Percentiles rank a stretch among this genome's conserved stretches.
Evolutionary conservation across 1,140 invertebrate genomes (phyloP).

Genomic region (Mizuhopecten yessoensis): DNA sequence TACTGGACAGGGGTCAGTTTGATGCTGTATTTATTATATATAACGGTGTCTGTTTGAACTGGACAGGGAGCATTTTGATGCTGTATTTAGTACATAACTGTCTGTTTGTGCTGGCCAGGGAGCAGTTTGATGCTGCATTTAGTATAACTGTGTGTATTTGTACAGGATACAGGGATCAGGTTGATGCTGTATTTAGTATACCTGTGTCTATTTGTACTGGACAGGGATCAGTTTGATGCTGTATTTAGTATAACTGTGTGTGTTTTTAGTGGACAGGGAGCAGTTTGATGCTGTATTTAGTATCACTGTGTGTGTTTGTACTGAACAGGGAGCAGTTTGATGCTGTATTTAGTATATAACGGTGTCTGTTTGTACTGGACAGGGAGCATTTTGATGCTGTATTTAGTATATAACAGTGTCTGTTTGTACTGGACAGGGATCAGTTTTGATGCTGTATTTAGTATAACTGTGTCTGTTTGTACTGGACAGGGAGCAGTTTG

Average conservation of each 20-base stretch:
- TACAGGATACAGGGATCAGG: constrained; percentile 69
- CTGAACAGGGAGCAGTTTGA: neutral
- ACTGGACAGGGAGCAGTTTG: constrained; percentile 85
- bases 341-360: too few relatives aligned
- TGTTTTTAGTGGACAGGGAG: constrained; percentile 83
- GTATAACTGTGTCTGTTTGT: constrained; percentile 46
- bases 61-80: too few relatives aligned
- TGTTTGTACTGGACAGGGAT: neutral
- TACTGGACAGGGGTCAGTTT: neutral
- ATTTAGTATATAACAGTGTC: constrained; percentile 68
- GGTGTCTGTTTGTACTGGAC: neutral
- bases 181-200: constrained; percentile 85
- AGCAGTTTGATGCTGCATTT: constrained; percentile 63
- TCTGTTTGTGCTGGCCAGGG: constrained; percentile 83
- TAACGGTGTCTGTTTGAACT: too few relatives aligned
- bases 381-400: too few relatives aligned
- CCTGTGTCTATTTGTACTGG: constrained; percentile 50
- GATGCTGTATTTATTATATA: too few relatives aligned
- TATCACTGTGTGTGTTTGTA: too few relatives aligned
- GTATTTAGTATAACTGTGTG: too few relatives aligned
- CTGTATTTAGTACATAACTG: too few relatives aligned
- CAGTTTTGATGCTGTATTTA: neutral
- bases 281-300: constrained; percentile 86
- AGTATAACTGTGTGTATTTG: neutral
- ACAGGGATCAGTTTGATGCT: too few relatives aligned